Evolutionary conservation across 2,797 vertebrate species (phyloP).

Genomic region (Sebastolobus alascanus): DNA sequence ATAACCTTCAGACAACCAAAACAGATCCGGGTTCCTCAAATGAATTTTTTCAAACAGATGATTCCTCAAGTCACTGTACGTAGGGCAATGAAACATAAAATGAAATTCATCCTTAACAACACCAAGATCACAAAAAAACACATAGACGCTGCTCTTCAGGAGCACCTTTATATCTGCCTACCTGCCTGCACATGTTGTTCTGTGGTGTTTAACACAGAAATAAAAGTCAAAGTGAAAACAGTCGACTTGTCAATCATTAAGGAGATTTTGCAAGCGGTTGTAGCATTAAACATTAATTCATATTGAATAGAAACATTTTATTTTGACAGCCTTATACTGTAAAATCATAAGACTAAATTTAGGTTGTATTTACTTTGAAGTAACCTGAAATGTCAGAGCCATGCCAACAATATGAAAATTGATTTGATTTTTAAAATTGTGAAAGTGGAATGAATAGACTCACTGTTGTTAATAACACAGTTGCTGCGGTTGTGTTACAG

Average conservation of each 20-base stretch:
- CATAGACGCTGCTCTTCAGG: background rate
- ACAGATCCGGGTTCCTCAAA: too few species aligned
- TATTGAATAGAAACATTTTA: background rate
- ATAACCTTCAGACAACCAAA: too few species aligned
- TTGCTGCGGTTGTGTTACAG: slow-evolving; percentile 13
- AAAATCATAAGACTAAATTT: slow-evolving; percentile 5
- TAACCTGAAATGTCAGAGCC: slow-evolving; percentile 3
- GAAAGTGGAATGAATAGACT: slow-evolving; percentile 21
- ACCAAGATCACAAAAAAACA: background rate
- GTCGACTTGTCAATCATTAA: background rate
- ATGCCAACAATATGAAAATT: slow-evolving; percentile 20
- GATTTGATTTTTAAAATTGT: background rate
- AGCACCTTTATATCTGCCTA: background rate
- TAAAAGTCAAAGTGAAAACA: slow-evolving; percentile 12
- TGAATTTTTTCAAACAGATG: too few species aligned
- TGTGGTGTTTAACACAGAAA: background rate
- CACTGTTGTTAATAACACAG: slow-evolving; percentile 23
- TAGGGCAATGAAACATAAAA: too few species aligned
- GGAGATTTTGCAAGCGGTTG: background rate
- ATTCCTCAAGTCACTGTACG: too few species aligned
- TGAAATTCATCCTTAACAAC: too few species aligned
- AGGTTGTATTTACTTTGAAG: slow-evolving; percentile 17
- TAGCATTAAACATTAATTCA: background rate
- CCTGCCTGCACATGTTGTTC: background rate
- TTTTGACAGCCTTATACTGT: slow-evolving; percentile 8